These are phyloP conservation scores for Pelusios castaneus DNA, from an alignment of 2,113 vertebrate species.

Conservation along the genomic window DNA sequence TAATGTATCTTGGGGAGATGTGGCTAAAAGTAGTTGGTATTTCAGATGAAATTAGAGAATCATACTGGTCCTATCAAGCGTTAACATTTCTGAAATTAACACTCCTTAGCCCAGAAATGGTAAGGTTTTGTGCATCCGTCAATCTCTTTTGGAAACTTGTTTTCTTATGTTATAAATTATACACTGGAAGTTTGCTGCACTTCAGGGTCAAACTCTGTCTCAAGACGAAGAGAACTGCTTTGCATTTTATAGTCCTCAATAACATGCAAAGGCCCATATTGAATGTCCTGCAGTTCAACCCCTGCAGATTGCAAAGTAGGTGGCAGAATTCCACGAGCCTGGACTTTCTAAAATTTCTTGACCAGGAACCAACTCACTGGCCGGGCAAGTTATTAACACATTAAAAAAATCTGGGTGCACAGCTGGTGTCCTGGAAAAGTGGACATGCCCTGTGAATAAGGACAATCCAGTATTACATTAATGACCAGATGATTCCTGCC, in stretches of 20 bases:
- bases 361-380: slow-evolving; percentile 68
- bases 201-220: slow-evolving; percentile 18
- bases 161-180: slow-evolving; percentile 12
- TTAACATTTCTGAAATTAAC: neutral
- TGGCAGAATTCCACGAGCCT: slow-evolving; percentile 62
- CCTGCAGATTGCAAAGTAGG: slow-evolving; percentile 43
- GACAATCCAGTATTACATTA: slow-evolving; percentile 48
- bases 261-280: slow-evolving; percentile 1
- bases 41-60: neutral
- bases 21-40: neutral
- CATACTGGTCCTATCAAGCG: neutral
- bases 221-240: slow-evolving; percentile 4
- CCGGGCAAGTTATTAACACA: slow-evolving; percentile 61
- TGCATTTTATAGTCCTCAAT: neutral
- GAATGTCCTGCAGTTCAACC: neutral
- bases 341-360: slow-evolving; percentile 65
- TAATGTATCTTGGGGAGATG: neutral
- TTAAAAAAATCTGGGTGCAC: slow-evolving; percentile 48
- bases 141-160: neutral
- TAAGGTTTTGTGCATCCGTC: neutral
- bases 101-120: neutral
- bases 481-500: slow-evolving; percentile 51
- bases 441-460: slow-evolving; percentile 43
- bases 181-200: neutral
- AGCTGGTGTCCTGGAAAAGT: slow-evolving; percentile 62